Percentiles rank a stretch among this genome's conserved stretches.
These are phyloP conservation scores for Hippotragus niger DNA, from an alignment of 2,113 vertebrate genomes.

Conservation along the genomic window DNA sequence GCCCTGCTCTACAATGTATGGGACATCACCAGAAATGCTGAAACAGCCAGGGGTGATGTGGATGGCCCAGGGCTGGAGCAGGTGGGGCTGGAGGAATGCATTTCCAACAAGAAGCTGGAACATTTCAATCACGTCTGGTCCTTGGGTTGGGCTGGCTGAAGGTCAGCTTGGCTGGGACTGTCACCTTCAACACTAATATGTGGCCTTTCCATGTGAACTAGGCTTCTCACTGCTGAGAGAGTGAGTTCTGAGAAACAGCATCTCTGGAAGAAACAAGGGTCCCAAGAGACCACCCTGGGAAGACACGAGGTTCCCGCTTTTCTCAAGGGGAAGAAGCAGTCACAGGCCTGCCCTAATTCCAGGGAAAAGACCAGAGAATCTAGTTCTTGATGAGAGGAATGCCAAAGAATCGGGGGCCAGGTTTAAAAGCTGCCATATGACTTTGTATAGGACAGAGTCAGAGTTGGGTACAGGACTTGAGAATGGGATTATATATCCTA, in stretches of 20 bases:
- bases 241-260: neutral
- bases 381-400: neutral
- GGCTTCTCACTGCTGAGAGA: neutral
- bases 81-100: neutral
- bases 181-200: neutral
- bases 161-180: neutral
- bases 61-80: neutral
- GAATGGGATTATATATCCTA: neutral
- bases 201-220: neutral
- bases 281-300: neutral
- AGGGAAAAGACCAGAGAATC: neutral
- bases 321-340: neutral
- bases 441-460: neutral
- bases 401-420: neutral
- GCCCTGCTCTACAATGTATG: neutral
- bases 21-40: neutral
- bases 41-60: neutral
- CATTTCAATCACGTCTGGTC: neutral
- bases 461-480: neutral
- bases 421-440: neutral
- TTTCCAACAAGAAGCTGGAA: neutral
- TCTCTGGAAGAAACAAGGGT: neutral
- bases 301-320: neutral
- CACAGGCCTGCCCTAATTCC: neutral
- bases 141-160: neutral